phyloP scores from a whole-genome alignment of 2,797 vertebrate species.

The Semotilus atromaculatus region DNA sequence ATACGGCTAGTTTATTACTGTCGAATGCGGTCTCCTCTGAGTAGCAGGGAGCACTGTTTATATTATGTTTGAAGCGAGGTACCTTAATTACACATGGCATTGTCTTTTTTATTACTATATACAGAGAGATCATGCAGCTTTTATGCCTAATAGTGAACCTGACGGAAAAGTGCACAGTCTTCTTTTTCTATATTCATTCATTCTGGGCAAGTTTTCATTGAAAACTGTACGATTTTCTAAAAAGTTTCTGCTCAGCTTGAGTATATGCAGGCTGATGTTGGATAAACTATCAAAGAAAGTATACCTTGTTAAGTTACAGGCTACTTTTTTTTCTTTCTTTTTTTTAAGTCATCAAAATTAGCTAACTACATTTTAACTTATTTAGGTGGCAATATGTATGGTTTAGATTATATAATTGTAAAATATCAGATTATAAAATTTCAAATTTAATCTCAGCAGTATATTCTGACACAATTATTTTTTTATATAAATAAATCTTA shows the following conservation, averaged over 20 bases:
- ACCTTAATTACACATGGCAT: slow-evolving; percentile 54
- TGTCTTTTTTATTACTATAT: slow-evolving; percentile 28
- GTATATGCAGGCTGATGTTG: background rate
- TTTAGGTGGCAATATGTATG: background rate
- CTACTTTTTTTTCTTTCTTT: background rate
- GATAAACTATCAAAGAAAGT: background rate
- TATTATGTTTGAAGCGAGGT: slow-evolving; percentile 31
- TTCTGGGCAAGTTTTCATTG: background rate
- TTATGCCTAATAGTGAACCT: slow-evolving; percentile 9
- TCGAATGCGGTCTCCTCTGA: slow-evolving; percentile 25
- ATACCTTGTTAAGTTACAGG: background rate
- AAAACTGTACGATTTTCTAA: background rate
- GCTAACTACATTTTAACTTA: background rate
- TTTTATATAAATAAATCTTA: too few species aligned
- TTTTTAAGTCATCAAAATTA: background rate
- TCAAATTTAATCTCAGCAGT: background rate
- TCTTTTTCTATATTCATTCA: background rate
- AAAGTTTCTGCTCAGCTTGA: background rate
- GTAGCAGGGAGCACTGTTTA: slow-evolving; percentile 24
- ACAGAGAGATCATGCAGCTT: slow-evolving; percentile 29
- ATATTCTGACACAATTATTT: background rate
- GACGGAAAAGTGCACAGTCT: background rate
- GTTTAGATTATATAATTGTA: background rate
- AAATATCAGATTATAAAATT: background rate
- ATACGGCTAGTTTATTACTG: slow-evolving; percentile 41